Percentiles rank a stretch among this genome's conserved stretches.
These are phyloP conservation scores for Monochamus saltuarius DNA, from an alignment of 1,140 invertebrate species.

Conservation along the genomic window DNA sequence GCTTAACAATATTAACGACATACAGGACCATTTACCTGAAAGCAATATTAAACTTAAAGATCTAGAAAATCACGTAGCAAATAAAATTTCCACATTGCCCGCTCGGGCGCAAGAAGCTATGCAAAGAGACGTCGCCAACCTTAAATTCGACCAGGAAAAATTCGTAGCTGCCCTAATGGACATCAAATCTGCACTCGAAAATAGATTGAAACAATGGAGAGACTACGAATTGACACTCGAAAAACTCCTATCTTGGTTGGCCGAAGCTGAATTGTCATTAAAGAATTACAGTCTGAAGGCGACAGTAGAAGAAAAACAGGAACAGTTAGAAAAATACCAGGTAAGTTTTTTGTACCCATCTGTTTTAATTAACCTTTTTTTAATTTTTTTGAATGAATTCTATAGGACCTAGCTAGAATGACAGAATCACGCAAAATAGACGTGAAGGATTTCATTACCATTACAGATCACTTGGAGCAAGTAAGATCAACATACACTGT, in stretches of 20 bases:
- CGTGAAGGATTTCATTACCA: constrained; percentile 70
- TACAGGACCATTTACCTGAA: constrained; percentile 74
- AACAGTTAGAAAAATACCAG: constrained; percentile 88
- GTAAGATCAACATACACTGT: constrained; percentile 59
- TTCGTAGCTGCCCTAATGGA: constrained; percentile 75
- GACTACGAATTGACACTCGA: constrained; percentile 88
- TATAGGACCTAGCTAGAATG: constrained; percentile 73
- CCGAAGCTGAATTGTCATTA: constrained; percentile 80
- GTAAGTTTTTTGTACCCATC: constrained; percentile 55
- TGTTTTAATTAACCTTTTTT: constrained; percentile 23
- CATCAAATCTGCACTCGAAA: constrained; percentile 75
- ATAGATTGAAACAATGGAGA: constrained; percentile 85
- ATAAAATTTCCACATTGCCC: constrained; percentile 66
- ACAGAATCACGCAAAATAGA: constrained; percentile 70
- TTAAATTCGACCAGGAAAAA: constrained; percentile 79
- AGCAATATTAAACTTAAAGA: constrained; percentile 71
- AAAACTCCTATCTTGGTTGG: constrained; percentile 77
- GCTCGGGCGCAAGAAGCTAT: constrained; percentile 76
- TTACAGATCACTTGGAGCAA: constrained; percentile 81
- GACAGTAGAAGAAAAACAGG: constrained; percentile 86
- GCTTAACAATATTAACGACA: constrained; percentile 71
- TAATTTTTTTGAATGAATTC: constrained; percentile 16
- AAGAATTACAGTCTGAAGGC: constrained; percentile 85
- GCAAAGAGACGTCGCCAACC: constrained; percentile 73
- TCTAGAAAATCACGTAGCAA: constrained; percentile 67